Conservation (phyloP, 2,113 vertebrate genomes). For the Orientallactaga bullata region DNA sequence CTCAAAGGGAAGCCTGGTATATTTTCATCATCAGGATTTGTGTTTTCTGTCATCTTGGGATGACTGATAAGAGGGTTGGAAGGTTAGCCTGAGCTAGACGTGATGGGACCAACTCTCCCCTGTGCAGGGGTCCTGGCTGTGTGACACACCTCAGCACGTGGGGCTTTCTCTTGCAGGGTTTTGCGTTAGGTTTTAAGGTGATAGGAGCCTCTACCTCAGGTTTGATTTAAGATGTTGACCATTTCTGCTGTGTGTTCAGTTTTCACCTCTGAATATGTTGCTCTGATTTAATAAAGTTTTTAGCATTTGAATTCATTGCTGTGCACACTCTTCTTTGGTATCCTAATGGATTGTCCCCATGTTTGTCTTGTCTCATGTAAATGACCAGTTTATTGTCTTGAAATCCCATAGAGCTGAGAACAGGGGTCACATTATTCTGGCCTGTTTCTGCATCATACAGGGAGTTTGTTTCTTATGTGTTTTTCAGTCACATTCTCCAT, state of each 20-base stretch:
- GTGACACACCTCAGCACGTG: too few relatives aligned
- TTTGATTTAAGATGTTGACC: background rate
- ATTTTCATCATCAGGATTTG: too few relatives aligned
- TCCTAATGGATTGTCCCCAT: background rate
- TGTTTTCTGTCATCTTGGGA: too few relatives aligned
- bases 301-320: background rate
- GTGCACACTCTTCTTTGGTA: background rate
- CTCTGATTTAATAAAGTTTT: constrained; percentile 39
- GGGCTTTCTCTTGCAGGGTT: too few relatives aligned
- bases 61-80: too few relatives aligned
- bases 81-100: too few relatives aligned
- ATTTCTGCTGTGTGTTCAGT: background rate
- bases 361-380: background rate
- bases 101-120: too few relatives aligned
- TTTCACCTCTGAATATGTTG: too few relatives aligned
- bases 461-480: background rate
- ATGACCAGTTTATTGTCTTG: background rate
- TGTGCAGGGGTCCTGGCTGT: too few relatives aligned
- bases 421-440: background rate
- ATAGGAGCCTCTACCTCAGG: background rate
- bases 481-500: background rate
- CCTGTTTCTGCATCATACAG: background rate
- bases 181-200: background rate
- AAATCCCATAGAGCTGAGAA: background rate
- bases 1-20: too few relatives aligned